Evolutionary conservation across 1,140 invertebrate species (phyloP).

Genomic region (Papilio machaon): DNA sequence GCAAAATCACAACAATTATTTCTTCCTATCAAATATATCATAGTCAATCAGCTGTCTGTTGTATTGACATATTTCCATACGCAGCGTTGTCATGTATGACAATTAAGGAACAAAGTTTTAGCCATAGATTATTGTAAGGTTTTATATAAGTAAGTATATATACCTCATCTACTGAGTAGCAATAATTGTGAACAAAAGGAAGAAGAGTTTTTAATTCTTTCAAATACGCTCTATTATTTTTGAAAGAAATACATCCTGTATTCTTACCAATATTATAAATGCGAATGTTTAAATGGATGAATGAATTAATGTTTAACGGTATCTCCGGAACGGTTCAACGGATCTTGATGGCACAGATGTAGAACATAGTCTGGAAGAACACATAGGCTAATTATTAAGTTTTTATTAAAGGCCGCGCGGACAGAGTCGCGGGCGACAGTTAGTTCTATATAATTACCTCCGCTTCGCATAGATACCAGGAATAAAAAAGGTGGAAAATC

Average conservation of each 20-base stretch:
- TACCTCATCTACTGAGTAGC: background rate
- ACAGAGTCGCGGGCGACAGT: no score
- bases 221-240: background rate
- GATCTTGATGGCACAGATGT: no score
- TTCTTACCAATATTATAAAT: no score
- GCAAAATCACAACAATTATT: conserved; percentile 6
- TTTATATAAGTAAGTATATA: background rate
- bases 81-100: background rate
- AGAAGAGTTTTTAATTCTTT: background rate
- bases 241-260: background rate
- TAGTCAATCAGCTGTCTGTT: conserved; percentile 8
- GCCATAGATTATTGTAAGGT: background rate
- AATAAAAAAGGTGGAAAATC: background rate
- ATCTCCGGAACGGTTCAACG: no score
- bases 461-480: background rate
- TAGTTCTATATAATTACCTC: background rate
- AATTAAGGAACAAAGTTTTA: background rate
- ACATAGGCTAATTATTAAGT: no score
- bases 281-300: no score
- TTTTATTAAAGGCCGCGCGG: no score
- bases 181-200: background rate
- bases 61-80: background rate
- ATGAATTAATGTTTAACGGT: no score
- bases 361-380: no score
- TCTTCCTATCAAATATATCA: conserved; percentile 13